Evolutionary conservation across 2,113 vertebrate genomes (phyloP), one percentile per base, ranked within the genome.

Genomic region (Ovibos moschatus): DNA sequence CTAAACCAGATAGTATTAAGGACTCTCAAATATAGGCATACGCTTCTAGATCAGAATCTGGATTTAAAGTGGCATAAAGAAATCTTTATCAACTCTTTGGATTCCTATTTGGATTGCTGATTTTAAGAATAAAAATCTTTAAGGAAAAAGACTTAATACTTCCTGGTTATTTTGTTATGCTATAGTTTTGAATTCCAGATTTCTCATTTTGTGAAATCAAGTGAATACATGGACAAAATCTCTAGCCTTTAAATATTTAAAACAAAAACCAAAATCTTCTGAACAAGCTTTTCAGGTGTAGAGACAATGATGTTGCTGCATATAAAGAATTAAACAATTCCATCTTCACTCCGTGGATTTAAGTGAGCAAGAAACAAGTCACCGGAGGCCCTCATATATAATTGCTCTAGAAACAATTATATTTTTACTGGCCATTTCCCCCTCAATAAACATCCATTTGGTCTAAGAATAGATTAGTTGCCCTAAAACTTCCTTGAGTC

Each of bases 161-260:
- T 71, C 47, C 23, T 94, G 55, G 7, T 87, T 94, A 28, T 94
- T 90, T 94, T 74, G 14, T 94, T 94, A 86, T 86, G 40, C 43
- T 91, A 2, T 71, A 64, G 3, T 36, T 86, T 4, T 82, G 87
- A 96, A 95, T 67, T 94, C 36, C 64, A 90, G 51, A 36, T 40
- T 92, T 82, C 60, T 90, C 91, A 47, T 92, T 83, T 91, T 74
- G 40, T 96, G 79, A 94, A 89, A 89, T 91, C 85, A 91, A 79
- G 19, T 78, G 90, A 97, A 62, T 79, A 19, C 6, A 16, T 19
- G 17, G 27, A 81, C 33, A 95, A 96, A 88, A 40, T 14, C 45
- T 87, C 53, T 94, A 95, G 53, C n/a, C 40, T 89, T 95, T 94
- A 89, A 89, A 40, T 94, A 81, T 43, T 91, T 13, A 62, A 95